Evolutionary conservation across 2,113 vertebrate species (phyloP).

Genomic region (Sceloporus tristichus): DNA sequence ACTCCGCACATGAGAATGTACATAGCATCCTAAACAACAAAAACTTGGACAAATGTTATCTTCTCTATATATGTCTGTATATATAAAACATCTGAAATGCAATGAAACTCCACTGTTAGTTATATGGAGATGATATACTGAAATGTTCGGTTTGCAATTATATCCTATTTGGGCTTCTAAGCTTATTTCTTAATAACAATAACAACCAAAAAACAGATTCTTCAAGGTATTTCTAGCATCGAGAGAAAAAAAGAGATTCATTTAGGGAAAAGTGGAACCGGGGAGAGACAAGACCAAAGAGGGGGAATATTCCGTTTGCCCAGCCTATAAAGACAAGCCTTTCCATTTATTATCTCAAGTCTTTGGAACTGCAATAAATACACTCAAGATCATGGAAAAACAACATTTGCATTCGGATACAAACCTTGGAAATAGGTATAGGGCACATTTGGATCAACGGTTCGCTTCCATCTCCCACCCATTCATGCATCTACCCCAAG

Average conservation of each 20-base stretch:
- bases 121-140: neutral
- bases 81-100: neutral
- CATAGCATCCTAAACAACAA: neutral
- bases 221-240: neutral
- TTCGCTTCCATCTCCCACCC: too few relatives aligned
- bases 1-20: neutral
- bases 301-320: too few relatives aligned
- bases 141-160: neutral
- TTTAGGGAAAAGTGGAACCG: too few relatives aligned
- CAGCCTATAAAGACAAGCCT: neutral
- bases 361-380: neutral
- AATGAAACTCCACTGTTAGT: neutral
- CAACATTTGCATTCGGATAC: neutral
- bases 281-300: neutral
- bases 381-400: neutral
- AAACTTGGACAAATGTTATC: neutral
- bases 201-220: neutral
- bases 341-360: neutral
- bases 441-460: too few relatives aligned
- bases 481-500: neutral
- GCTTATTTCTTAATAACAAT: neutral
- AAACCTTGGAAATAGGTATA: too few relatives aligned
- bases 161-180: neutral
- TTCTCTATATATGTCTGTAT: neutral
- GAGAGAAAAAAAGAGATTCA: constrained; percentile 27